Base-by-base conservation (phyloP, 2,113 vertebrate species). In the Paradoxurus hermaphroditus region DNA sequence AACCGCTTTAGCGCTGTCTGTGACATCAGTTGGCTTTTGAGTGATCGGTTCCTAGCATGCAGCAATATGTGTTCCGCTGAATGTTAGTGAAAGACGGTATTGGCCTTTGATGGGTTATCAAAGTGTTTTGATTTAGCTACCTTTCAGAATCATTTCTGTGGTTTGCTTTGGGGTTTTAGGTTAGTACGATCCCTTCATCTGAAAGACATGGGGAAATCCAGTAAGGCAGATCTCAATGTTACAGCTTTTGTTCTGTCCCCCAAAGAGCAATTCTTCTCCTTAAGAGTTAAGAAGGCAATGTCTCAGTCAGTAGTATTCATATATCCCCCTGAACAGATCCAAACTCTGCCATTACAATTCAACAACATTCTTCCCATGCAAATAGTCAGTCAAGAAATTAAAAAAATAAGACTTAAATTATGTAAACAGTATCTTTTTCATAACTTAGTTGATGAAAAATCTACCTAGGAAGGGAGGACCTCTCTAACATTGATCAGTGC, bases 1-100 rank as follows among this genome's bases (percentile, higher is more conserved):
- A 97, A 87, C 84, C 93, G 83, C 90, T 97, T 98, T 83, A 91
- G 91, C 96, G 79, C 90, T 97, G 86, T 92, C 94, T 95, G 63
- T 1, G 44, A 95, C 46, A 97, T 94, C 97, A 97, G 83, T 92
- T 97, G 97, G 93, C 96, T 94, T 97, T 84, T 90, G 86, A 98
- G 94, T 65, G 87, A 82, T 90, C 97, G 72, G 90, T 95, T 77
- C 85, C 67, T 95, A 41, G 41, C 75, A 90, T 53, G 73, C 49
- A 96, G 86, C 96, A 94, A 62, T 83, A 72, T 95, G 91, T 86
- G 31, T 96, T 95, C 82, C 79, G 53, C 19, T 68, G 90, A 96
- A 85, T 92, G 93, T 95, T 96, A 94, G 96, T 92, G 49, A 92
- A 96, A 97, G 96, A 95, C 89, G 90, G 34, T 79, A 91, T 91